Evolutionary conservation across 2,888 invertebrate species (phyloP), one percentile per base, ranked within the genome.

Genomic region (Drosophila hamatofila): DNA sequence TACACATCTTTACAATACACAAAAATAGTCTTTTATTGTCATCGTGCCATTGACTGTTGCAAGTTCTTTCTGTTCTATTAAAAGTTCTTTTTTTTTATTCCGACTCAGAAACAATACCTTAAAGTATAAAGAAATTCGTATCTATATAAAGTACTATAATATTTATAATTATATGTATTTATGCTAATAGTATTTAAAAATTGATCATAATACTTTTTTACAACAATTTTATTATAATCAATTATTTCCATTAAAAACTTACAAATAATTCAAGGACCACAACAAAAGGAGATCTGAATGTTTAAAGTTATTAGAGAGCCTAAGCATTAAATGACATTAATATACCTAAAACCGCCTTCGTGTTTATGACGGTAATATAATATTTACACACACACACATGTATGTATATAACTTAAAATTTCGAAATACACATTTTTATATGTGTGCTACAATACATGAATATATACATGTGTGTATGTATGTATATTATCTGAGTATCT

Each of bases 401-500:
- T 18, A n/a, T 27, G 27, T 18, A 11, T 27, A 48, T 27, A 27
- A 48, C 21, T 51, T 51, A 21, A 21, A 51, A 21, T 35, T 8
- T 21, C 2, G 16, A 21, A 33, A 23, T 8, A 2, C 30, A 30
- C 14, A 25, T 8, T 42, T 42, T 42, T 23, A 30, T 33, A 23
- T 56, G 21, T 33, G 7, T n/a, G 16, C 12, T 58, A 14, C 33
- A 46, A 7, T 5, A 25, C 44, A 44, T 5, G n/a, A 23, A 33
- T 14, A 1, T 3, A n/a, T 5, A n/a, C 8, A 46, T 9, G 2
- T 27, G 14, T 51, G 49, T 42, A 27, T 18, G 1, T 44, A 42
- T 30, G 21, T n/a, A 27, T 42, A 33, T 44, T 66, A 55, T 72
- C 71, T 70, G 58, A 68, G 61, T 80, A 75, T 80, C 76, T 78